Conservation (phyloP, 2,797 vertebrate genomes). For the Prunella strophiata region DNA sequence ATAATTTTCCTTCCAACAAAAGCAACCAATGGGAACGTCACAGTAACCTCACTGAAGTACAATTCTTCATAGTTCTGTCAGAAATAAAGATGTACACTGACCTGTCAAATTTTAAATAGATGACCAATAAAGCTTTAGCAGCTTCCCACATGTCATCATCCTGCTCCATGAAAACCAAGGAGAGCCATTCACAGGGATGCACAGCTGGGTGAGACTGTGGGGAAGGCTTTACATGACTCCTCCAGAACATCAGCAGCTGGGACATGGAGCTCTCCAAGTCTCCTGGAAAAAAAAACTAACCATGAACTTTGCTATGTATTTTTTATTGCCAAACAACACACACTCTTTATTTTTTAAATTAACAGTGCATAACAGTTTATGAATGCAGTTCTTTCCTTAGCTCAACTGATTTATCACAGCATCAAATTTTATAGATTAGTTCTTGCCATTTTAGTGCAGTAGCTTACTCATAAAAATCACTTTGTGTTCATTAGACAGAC, state of each 20-base stretch:
- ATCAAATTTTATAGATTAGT: background rate
- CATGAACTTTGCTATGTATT: background rate
- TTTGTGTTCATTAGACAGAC: background rate
- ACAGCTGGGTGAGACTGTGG: background rate
- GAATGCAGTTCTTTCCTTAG: background rate
- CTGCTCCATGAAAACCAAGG: slow-evolving; percentile 88
- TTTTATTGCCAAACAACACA: background rate
- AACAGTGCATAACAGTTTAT: background rate
- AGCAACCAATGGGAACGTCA: background rate
- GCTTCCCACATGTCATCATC: slow-evolving; percentile 96
- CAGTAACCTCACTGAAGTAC: background rate
- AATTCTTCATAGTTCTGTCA: background rate
- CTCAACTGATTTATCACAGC: background rate
- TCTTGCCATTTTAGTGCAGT: background rate
- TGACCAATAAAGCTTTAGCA: slow-evolving; percentile 78
- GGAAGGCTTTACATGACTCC: slow-evolving; percentile 44
- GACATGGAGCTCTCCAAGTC: slow-evolving; percentile 68
- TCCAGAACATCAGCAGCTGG: slow-evolving; percentile 79
- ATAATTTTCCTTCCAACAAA: background rate
- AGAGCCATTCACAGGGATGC: slow-evolving; percentile 86
- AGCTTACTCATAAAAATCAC: background rate
- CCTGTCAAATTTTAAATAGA: slow-evolving; percentile 84
- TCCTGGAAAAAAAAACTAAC: slow-evolving; percentile 3
- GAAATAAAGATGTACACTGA: slow-evolving; percentile 42
- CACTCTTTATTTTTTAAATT: background rate